Conservation (phyloP, 2,797 vertebrate species). For the Acomys russatus region DNA sequence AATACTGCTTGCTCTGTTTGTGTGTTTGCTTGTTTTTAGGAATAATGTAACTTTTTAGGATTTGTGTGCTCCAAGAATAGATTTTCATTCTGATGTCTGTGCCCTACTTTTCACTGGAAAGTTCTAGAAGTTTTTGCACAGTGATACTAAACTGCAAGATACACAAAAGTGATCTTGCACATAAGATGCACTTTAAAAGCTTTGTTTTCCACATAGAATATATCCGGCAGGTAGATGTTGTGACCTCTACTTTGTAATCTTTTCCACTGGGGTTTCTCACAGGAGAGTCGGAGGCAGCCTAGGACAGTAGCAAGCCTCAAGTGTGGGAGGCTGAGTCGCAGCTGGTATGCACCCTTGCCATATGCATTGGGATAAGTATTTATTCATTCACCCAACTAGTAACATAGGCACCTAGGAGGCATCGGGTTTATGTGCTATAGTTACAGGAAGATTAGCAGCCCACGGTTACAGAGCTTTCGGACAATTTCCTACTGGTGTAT, state of each 20-base stretch:
- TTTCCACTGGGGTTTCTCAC: slow-evolving; percentile 24
- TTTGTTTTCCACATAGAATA: slow-evolving; percentile 40
- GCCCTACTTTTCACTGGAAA: not conserved
- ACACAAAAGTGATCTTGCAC: slow-evolving; percentile 7
- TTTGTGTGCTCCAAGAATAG: not conserved
- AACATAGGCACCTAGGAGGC: not conserved
- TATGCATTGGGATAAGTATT: not conserved
- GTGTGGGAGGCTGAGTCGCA: not conserved
- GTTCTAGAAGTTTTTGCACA: not conserved
- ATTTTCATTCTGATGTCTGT: slow-evolving; percentile 3
- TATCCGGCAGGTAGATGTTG: not conserved
- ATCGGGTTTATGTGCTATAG: not conserved
- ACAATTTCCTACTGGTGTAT: not conserved
- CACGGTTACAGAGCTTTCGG: not conserved
- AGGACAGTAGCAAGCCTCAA: not conserved
- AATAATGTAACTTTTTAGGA: not conserved
- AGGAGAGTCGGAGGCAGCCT: not conserved
- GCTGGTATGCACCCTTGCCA: not conserved
- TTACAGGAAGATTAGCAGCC: not conserved
- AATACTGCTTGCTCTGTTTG: not conserved
- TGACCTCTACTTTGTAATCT: not conserved
- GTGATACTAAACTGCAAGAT: slow-evolving; percentile 15
- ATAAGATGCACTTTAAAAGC: not conserved
- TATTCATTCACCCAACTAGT: not conserved
- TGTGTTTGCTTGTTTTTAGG: not conserved